phyloP scores from a whole-genome alignment of 2,113 vertebrate genomes.

The Acrocephalus kingi region DNA sequence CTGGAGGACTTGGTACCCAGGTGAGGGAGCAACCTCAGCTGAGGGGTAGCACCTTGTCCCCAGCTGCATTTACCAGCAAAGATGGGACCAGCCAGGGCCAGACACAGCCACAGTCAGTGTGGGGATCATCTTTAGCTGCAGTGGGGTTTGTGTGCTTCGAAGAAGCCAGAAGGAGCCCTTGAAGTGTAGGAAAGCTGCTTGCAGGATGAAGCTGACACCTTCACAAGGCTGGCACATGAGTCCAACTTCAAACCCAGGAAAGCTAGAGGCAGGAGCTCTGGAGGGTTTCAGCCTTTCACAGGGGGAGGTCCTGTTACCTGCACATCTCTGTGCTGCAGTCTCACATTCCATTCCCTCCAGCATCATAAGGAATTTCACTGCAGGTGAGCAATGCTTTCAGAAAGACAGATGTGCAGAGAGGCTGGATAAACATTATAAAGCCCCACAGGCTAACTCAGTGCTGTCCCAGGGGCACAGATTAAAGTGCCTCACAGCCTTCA shows the following conservation, averaged over 20 bases:
- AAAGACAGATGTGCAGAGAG: neutral
- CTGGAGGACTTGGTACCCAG: neutral
- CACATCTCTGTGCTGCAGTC: neutral
- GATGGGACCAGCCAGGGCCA: neutral
- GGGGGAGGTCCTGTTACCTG: neutral
- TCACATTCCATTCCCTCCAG: neutral
- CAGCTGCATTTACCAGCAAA: neutral
- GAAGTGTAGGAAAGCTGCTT: neutral
- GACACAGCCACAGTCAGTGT: neutral
- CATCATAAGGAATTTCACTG: neutral
- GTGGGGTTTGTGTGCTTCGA: neutral
- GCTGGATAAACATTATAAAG: neutral
- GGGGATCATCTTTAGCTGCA: neutral
- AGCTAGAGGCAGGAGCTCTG: neutral
- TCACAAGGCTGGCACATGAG: rapidly evolving
- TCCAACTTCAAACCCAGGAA: neutral
- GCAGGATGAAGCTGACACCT: neutral
- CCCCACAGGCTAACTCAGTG: neutral
- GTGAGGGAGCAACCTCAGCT: neutral
- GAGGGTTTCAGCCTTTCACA: neutral
- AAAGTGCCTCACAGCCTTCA: neutral
- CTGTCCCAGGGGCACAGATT: neutral
- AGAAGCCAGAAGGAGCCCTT: neutral
- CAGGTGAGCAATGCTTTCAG: neutral
- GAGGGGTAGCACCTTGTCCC: neutral